These are phyloP conservation scores for Tetanocera ferruginea DNA, from an alignment of 2,888 invertebrate species.

Conservation along the genomic window DNA sequence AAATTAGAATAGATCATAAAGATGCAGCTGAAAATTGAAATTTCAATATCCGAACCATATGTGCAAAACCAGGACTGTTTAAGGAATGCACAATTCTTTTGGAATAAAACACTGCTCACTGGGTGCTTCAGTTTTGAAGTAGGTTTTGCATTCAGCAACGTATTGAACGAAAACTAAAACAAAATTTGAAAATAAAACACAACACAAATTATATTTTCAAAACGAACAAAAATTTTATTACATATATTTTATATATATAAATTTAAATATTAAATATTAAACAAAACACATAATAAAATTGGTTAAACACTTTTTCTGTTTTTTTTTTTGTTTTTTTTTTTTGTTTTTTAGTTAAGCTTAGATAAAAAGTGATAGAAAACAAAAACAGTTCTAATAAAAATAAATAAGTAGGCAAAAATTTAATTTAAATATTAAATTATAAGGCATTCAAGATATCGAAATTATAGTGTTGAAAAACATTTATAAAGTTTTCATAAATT, in stretches of 20 bases:
- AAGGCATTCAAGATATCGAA: slow-evolving; percentile 13
- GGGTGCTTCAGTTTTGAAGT: not conserved
- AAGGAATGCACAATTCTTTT: not conserved
- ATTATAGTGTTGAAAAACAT: slow-evolving; percentile 21
- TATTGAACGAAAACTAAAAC: too few species aligned
- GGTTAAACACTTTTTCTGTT: too few species aligned
- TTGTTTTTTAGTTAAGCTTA: slow-evolving; percentile 37
- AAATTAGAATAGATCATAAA: not conserved
- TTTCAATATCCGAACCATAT: too few species aligned
- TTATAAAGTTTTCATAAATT: slow-evolving; percentile 10
- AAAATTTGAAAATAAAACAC: slow-evolving; percentile 18
- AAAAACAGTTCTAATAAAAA: slow-evolving; percentile 32
- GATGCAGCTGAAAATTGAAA: not conserved
- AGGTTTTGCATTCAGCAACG: not conserved
- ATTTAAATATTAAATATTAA: slow-evolving; percentile 8
- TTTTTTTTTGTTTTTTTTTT: slow-evolving; percentile 39
- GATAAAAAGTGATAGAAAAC: slow-evolving; percentile 14
- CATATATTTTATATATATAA: not conserved
- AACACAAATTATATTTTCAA: slow-evolving; percentile 2
- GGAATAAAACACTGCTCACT: not conserved
- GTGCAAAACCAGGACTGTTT: not conserved
- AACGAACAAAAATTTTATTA: slow-evolving; percentile 32
- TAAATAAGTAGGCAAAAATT: slow-evolving; percentile 3
- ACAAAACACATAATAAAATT: slow-evolving; percentile 22
- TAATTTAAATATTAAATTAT: slow-evolving; percentile 27